Conservation (phyloP, 1,140 invertebrate genomes). For the Alviniconcha marisindica region DNA sequence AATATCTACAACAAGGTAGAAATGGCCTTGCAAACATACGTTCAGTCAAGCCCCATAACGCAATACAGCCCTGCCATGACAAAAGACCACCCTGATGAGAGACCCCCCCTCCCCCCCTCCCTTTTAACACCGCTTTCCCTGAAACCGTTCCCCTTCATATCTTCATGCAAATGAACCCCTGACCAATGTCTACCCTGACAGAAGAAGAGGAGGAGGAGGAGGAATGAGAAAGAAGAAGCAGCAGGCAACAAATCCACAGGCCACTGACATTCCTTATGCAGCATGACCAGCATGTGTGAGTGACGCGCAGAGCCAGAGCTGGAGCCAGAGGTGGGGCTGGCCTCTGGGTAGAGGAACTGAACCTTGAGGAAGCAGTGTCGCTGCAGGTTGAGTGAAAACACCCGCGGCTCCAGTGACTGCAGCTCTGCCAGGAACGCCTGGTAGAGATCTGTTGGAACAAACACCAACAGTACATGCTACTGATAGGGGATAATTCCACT, state of each 20-base stretch:
- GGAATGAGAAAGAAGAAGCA: background rate
- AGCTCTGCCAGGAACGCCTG: slow-evolving; percentile 68
- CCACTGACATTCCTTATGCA: slow-evolving; percentile 73
- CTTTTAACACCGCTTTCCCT: no score
- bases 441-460: slow-evolving; percentile 58
- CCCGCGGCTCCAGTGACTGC: slow-evolving; percentile 57
- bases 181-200: no score
- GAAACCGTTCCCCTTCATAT: no score
- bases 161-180: no score
- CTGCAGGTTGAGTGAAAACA: slow-evolving; percentile 71
- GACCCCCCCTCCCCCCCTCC: no score
- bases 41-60: no score
- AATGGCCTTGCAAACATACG: no score
- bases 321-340: background rate
- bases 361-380: slow-evolving; percentile 65
- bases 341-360: slow-evolving; percentile 66
- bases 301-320: slow-evolving; percentile 40
- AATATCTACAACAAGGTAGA: no score
- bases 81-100: no score
- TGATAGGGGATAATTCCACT: background rate
- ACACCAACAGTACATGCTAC: no score
- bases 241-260: background rate
- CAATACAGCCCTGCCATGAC: no score
- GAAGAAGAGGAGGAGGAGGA: no score
- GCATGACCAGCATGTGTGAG: slow-evolving; percentile 67